Conservation (phyloP, 2,888 invertebrate species). For the Serrognathus titanus region DNA sequence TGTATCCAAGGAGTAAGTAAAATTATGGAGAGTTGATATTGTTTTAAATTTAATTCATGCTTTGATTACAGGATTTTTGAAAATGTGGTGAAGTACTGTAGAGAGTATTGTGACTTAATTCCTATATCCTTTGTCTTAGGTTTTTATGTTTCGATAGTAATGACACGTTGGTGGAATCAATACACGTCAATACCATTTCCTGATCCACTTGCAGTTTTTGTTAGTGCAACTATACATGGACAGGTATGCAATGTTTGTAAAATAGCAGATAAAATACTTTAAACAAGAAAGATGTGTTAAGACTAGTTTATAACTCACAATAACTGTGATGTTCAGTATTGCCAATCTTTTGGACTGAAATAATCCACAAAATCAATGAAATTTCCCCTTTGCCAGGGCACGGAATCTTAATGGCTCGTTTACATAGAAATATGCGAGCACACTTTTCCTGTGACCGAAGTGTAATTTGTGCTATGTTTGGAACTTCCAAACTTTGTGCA, state of each 20-base stretch:
- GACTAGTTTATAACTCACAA: too few species aligned
- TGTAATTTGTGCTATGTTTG: too few species aligned
- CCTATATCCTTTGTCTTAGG: slow-evolving; percentile 91
- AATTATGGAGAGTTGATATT: background rate
- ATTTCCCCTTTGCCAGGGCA: too few species aligned
- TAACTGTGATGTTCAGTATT: too few species aligned
- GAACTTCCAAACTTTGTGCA: too few species aligned
- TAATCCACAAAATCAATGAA: too few species aligned
- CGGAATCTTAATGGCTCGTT: too few species aligned
- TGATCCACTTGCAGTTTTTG: slow-evolving; percentile 82
- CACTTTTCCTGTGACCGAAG: too few species aligned
- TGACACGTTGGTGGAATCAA: slow-evolving; percentile 91
- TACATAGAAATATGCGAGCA: too few species aligned
- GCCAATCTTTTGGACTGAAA: too few species aligned
- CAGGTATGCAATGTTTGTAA: slow-evolving; percentile 53
- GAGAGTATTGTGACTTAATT: slow-evolving; percentile 80
- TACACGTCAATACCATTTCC: slow-evolving; percentile 82
- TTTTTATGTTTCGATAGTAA: slow-evolving; percentile 90
- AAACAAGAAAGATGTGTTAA: too few species aligned
- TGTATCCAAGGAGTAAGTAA: slow-evolving; percentile 62
- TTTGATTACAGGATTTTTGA: slow-evolving; percentile 69
- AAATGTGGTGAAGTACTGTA: slow-evolving; percentile 78
- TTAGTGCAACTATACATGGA: slow-evolving; percentile 78
- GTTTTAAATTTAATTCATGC: background rate
- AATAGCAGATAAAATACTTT: too few species aligned